These are phyloP conservation scores for Megalurothrips usitatus DNA, from an alignment of 2,888 invertebrate genomes.

Conservation along the genomic window DNA sequence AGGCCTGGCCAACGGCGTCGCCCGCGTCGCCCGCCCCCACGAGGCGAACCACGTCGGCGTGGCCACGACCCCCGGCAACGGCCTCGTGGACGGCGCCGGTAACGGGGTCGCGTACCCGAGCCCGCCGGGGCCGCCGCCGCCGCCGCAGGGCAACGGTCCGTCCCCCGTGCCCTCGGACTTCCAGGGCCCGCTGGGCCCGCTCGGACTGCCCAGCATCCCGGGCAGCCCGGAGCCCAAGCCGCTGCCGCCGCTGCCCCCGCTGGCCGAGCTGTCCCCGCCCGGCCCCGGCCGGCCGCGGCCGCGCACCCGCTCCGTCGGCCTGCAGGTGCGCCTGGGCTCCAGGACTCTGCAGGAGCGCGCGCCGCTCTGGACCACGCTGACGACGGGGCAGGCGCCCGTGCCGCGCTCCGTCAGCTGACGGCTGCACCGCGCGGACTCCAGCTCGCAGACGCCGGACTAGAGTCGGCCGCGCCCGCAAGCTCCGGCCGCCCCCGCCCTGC, in stretches of 20 bases:
- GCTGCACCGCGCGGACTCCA: conserved; percentile 11
- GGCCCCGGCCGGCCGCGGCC: conserved; percentile 36
- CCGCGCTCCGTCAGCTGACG: conserved; percentile 10
- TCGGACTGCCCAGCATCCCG: neutral
- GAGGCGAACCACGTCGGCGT: neutral
- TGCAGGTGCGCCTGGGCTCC: conserved; percentile 46
- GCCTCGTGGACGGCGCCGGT: neutral
- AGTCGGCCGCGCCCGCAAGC: neutral
- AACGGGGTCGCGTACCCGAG: neutral
- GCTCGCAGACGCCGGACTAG: conserved; percentile 9
- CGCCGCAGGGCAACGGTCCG: conserved; percentile 30
- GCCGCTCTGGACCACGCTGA: conserved; percentile 76
- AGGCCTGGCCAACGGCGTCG: neutral
- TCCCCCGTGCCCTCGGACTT: conserved; percentile 7
- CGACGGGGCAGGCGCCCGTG: conserved; percentile 42
- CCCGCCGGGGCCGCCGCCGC: neutral
- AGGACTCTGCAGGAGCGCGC: conserved; percentile 47
- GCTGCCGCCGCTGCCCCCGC: conserved; percentile 29
- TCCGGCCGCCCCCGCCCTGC: neutral
- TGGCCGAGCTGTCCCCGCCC: conserved; percentile 35
- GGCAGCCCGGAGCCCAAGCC: conserved; percentile 7
- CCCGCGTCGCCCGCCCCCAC: neutral
- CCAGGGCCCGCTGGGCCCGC: conserved; percentile 11
- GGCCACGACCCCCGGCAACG: neutral
- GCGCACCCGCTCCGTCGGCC: conserved; percentile 33